Evolutionary conservation across 2,113 vertebrate species (phyloP).

Genomic region (Myotis lucifugus): DNA sequence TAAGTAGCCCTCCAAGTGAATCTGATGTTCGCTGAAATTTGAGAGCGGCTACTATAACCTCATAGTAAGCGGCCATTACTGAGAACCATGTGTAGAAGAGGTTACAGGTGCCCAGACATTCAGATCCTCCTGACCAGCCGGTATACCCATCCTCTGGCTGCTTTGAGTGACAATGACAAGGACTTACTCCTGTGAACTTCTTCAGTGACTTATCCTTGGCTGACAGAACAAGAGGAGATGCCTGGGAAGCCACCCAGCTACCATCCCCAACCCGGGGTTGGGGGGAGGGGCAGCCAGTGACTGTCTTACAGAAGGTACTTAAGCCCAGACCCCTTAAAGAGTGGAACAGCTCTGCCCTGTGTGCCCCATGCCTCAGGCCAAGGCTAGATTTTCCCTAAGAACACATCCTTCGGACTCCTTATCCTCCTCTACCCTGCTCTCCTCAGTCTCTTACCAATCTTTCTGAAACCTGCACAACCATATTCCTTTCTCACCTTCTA

Average conservation of each 20-base stretch:
- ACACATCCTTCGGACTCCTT: background rate
- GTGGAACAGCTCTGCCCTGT: background rate
- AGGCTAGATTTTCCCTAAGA: background rate
- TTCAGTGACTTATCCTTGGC: background rate
- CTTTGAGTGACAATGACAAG: background rate
- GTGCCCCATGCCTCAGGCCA: background rate
- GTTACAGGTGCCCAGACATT: too few relatives aligned
- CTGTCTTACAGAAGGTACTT: background rate
- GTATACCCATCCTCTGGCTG: background rate
- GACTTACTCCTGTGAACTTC: background rate
- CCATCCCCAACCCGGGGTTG: background rate
- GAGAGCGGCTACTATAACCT: background rate
- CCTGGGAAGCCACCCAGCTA: background rate
- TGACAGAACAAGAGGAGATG: background rate
- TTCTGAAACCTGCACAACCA: background rate
- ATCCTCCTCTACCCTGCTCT: background rate
- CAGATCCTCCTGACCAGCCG: background rate
- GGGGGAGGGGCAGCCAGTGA: background rate
- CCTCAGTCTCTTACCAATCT: background rate
- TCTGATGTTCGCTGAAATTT: background rate
- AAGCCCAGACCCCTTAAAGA: background rate
- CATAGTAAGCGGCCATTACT: too few relatives aligned
- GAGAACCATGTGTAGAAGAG: background rate
- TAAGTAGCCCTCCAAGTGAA: background rate
- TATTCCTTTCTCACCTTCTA: background rate